These are phyloP conservation scores for Xenopus tropicalis DNA, from an alignment of 2,113 vertebrate genomes.

Conservation along the genomic window UCB_Xtro_10.0 CM004448.2:41523501-41524000, in stretches of 20 bases:
- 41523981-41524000: too few species aligned
- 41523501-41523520: constrained; percentile 20
- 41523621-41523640: constrained; percentile 17
- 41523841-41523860: too few species aligned
- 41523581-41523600: constrained; percentile 43
- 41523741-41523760: too few species aligned
- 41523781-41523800: too few species aligned
- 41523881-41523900: too few species aligned
- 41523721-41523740: not conserved
- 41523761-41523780: not conserved
- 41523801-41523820: too few species aligned
- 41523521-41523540: constrained; percentile 10
- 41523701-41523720: constrained; percentile 16
- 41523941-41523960: too few species aligned
- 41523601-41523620: constrained; percentile 36
- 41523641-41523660: constrained; percentile 32
- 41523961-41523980: too few species aligned
- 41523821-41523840: too few species aligned
- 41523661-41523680: constrained; percentile 23
- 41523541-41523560: constrained; percentile 25
- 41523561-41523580: constrained; percentile 35
- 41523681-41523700: constrained; percentile 17
- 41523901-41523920: too few species aligned
- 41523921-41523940: too few species aligned
- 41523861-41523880: too few species aligned